Evolutionary conservation across 1,140 invertebrate genomes (phyloP).

Genomic region (Drosophila dunni): DNA sequence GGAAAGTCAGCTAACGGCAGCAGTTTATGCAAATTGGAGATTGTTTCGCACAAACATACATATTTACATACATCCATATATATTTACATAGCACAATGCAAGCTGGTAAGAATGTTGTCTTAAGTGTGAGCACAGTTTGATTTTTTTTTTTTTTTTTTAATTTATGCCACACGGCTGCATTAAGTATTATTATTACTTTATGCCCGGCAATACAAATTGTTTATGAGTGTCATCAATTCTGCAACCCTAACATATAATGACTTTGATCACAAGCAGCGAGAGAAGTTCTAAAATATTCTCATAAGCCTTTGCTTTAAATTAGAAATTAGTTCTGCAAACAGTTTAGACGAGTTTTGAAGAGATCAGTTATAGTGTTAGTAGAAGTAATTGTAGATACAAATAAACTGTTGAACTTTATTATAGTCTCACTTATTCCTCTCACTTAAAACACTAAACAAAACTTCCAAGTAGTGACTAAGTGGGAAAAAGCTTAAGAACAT

Average conservation of each 20-base stretch:
- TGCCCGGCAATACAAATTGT: constrained; percentile 45
- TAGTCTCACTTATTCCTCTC: too few species aligned
- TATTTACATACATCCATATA: background rate
- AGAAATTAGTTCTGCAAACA: background rate
- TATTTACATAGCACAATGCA: constrained; percentile 3
- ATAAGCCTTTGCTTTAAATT: background rate
- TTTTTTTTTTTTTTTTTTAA: constrained; percentile 18
- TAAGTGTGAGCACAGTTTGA: constrained; percentile 25
- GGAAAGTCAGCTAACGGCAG: constrained; percentile 22
- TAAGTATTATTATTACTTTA: constrained; percentile 51
- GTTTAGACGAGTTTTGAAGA: background rate
- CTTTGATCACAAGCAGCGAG: constrained; percentile 13
- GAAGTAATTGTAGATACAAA: too few species aligned
- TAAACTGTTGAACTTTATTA: too few species aligned
- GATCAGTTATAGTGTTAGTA: too few species aligned
- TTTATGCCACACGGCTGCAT: constrained; percentile 48
- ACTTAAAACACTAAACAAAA: too few species aligned
- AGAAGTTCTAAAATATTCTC: background rate
- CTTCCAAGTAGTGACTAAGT: too few species aligned
- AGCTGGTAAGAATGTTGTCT: constrained; percentile 1
- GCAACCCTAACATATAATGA: constrained; percentile 37
- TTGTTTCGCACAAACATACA: constrained; percentile 5
- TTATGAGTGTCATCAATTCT: constrained; percentile 78
- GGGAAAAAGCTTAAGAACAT: too few species aligned
- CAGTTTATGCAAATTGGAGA: constrained; percentile 39